Evolutionary conservation across 2,888 invertebrate species (phyloP).

Genomic region (Nephrocerus scutellatus): DNA sequence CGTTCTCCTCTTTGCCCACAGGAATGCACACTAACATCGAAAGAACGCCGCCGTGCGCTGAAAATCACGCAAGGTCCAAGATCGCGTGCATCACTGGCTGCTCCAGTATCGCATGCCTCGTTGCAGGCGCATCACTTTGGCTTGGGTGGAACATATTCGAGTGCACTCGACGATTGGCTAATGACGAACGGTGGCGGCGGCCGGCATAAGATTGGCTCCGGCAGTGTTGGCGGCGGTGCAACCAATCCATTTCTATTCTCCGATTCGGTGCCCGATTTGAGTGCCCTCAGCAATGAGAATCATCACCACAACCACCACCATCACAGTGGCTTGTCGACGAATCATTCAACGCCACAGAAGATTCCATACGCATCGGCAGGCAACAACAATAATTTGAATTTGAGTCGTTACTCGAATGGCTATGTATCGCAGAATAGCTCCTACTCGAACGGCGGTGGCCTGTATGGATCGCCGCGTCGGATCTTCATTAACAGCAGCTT

Average conservation of each 20-base stretch:
- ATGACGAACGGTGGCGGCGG: constrained; percentile 48
- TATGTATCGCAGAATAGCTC: constrained; percentile 42
- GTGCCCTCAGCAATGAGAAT: constrained; percentile 44
- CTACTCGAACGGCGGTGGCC: constrained; percentile 34
- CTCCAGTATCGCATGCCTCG: constrained; percentile 45
- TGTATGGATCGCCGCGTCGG: constrained; percentile 44
- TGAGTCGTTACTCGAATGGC: constrained; percentile 41
- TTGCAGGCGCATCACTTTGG: constrained; percentile 44
- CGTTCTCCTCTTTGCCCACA: constrained; percentile 27
- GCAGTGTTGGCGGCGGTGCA: constrained; percentile 39
- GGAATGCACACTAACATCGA: constrained; percentile 59
- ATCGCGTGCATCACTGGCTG: constrained; percentile 46
- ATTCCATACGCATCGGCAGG: constrained; percentile 35
- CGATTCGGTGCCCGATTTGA: constrained; percentile 47
- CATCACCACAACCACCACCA: constrained; percentile 40
- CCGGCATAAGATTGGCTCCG: constrained; percentile 47
- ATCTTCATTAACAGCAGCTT: constrained; percentile 44
- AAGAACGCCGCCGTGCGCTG: constrained; percentile 56
- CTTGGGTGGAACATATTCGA: constrained; percentile 49
- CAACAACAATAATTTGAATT: constrained; percentile 31
- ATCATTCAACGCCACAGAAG: constrained; percentile 46
- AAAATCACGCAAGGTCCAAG: constrained; percentile 47
- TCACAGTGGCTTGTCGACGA: constrained; percentile 42
- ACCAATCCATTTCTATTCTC: constrained; percentile 45
- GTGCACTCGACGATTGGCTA: constrained; percentile 53